Evolutionary conservation across 2,113 vertebrate genomes (phyloP).

Genomic region (Herpetotheres cachinnans): DNA sequence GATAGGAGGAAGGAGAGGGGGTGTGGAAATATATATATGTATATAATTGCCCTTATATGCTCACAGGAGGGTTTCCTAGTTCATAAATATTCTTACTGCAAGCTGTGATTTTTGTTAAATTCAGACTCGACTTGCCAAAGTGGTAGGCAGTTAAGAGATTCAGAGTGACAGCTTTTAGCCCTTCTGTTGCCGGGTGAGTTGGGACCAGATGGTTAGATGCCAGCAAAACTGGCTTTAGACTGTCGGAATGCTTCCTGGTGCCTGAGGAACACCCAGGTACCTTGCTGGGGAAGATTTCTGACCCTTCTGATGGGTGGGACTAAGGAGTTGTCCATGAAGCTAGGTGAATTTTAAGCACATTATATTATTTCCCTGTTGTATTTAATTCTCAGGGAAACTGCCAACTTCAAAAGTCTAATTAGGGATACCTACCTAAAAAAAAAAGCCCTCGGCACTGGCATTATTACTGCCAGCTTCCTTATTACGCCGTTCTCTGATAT

Average conservation of each 20-base stretch:
- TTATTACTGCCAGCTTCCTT: not conserved
- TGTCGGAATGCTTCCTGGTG: not conserved
- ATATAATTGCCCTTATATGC: not conserved
- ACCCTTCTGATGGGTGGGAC: not conserved
- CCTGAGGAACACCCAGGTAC: not conserved
- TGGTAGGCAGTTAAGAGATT: slow-evolving; percentile 1
- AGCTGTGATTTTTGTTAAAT: slow-evolving; percentile 38
- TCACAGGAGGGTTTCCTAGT: slow-evolving; percentile 32
- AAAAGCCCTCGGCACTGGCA: not conserved
- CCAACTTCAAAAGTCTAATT: not conserved
- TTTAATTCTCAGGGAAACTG: not conserved
- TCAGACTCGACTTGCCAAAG: not conserved
- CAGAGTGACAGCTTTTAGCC: slow-evolving; percentile 29
- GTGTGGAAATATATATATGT: not conserved
- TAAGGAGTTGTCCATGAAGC: not conserved
- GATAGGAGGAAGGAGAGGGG: not conserved
- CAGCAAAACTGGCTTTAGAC: not conserved
- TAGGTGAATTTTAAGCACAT: not conserved
- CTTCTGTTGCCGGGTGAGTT: not conserved
- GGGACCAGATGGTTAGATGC: not conserved
- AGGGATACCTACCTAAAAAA: not conserved
- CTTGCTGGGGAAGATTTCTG: not conserved
- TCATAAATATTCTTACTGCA: slow-evolving; percentile 40
- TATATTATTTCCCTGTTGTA: not conserved
- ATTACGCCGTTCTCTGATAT: not conserved